phyloP scores from a whole-genome alignment of 2,113 vertebrate genomes.

The Chauna torquata region DNA sequence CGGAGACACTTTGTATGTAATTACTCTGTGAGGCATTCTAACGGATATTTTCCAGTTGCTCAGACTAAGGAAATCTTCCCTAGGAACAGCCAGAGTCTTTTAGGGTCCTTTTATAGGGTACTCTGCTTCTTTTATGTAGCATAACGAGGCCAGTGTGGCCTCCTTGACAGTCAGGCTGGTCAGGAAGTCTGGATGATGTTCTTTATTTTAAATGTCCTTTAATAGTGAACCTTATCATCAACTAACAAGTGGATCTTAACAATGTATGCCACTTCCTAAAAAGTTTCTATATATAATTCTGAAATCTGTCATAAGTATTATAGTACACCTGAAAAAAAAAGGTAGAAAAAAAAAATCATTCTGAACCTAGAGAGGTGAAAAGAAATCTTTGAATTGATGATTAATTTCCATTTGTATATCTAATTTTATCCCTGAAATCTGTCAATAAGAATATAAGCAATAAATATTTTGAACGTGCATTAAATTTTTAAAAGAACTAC shows the following conservation, averaged over 20 bases:
- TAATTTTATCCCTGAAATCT: background rate
- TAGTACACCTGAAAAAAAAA: background rate
- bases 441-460: background rate
- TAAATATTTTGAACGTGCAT: background rate
- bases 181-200: background rate
- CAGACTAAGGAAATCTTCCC: background rate
- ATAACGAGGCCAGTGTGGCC: background rate
- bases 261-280: background rate
- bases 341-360: fast-evolving
- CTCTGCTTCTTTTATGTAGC: background rate
- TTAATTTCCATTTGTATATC: background rate
- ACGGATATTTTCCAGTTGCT: background rate
- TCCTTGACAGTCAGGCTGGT: background rate
- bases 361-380: background rate
- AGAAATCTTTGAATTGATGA: background rate
- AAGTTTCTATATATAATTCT: background rate
- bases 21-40: background rate
- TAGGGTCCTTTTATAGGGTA: background rate
- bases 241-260: background rate
- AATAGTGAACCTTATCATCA: background rate
- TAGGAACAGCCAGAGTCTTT: background rate
- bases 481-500: background rate
- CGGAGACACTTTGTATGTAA: background rate
- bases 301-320: background rate
- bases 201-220: background rate